Conservation (phyloP, 2,113 vertebrate species). For the Sturnus vulgaris region DNA sequence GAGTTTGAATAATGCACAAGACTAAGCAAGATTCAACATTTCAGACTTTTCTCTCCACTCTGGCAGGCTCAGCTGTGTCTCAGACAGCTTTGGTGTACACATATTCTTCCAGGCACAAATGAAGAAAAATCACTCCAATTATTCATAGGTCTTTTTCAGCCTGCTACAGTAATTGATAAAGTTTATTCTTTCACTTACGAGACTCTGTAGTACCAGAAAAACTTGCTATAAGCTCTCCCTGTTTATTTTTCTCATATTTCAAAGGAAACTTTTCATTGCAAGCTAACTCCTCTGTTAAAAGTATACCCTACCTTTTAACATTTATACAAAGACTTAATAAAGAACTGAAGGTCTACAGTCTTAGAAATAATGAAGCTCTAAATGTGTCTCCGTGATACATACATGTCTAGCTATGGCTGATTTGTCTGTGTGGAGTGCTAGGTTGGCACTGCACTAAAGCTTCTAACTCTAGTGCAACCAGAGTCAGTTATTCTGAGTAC, state of each 20-base stretch:
- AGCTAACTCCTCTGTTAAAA: neutral
- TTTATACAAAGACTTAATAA: neutral
- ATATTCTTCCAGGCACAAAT: neutral
- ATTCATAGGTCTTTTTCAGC: neutral
- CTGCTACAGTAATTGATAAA: neutral
- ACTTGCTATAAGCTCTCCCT: neutral
- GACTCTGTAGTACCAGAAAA: neutral
- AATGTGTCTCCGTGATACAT: neutral
- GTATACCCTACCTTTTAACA: neutral
- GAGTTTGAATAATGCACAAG: neutral
- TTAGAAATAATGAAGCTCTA: neutral
- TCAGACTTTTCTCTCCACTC: neutral
- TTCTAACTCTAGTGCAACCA: neutral
- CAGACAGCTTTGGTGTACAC: neutral
- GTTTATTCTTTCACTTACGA: neutral
- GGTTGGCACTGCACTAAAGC: neutral
- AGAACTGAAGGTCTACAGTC: neutral
- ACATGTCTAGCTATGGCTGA: neutral
- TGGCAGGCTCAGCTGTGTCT: neutral
- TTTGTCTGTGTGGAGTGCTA: neutral
- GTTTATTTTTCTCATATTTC: constrained; percentile 2
- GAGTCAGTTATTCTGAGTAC: neutral
- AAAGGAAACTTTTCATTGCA: neutral
- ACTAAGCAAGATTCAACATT: neutral
- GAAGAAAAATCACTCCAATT: neutral